Conservation (phyloP, 2,888 invertebrate genomes). For the Erebia aethiops region DNA sequence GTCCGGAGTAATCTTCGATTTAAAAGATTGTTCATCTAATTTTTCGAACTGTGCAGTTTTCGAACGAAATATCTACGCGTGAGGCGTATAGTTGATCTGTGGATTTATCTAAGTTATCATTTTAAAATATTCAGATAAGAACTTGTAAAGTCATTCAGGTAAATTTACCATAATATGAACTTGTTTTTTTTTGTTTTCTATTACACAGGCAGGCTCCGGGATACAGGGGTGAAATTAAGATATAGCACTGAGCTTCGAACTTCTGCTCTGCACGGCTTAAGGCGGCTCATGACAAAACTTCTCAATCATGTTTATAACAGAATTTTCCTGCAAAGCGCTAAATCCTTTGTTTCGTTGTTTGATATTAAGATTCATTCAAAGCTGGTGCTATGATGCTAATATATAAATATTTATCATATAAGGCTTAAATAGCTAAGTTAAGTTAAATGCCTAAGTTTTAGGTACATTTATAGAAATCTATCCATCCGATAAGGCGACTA, state of each 20-base stretch:
- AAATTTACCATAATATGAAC: neutral
- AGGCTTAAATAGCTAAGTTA: no score
- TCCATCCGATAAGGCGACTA: no score
- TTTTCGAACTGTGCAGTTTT: no score
- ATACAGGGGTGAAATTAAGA: constrained; percentile 32
- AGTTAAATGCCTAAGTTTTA: no score
- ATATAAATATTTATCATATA: neutral
- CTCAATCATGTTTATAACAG: constrained; percentile 39
- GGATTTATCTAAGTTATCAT: no score
- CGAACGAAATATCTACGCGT: no score
- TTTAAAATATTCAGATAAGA: neutral
- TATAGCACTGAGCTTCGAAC: constrained; percentile 33
- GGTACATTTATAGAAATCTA: no score
- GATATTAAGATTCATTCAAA: constrained; percentile 13
- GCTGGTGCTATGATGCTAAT: neutral
- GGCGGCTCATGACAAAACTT: constrained; percentile 38
- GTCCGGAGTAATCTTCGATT: no score
- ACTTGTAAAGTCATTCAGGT: neutral
- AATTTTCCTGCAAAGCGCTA: constrained; percentile 32
- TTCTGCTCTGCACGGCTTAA: constrained; percentile 33
- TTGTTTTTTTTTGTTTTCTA: constrained; percentile 15
- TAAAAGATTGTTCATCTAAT: no score
- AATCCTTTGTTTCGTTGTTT: constrained; percentile 18
- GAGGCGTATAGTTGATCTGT: no score
- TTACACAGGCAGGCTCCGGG: constrained; percentile 16